Evolutionary conservation across 2,797 vertebrate species (phyloP), one percentile per base, ranked within the genome.

Genomic region (Todus mexicanus): DNA sequence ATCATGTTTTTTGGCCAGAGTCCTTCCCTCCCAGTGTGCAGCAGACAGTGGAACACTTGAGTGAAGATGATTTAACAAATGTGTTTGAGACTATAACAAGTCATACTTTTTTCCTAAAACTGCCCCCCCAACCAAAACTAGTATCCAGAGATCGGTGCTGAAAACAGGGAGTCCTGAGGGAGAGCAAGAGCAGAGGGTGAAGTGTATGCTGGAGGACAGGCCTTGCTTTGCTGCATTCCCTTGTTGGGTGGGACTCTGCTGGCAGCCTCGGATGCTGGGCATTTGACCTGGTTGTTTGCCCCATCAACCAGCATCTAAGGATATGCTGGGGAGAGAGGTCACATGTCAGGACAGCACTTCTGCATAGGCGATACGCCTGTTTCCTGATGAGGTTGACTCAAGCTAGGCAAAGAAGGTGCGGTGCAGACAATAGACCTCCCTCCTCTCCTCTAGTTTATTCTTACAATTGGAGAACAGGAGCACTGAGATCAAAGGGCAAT

Each of bases 361-460:
- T 26, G 57, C 1, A 2, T 20, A 31, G 37, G 48, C 1, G 1
- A 38, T 33, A 42, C 0, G 5, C 31, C 35, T 64, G 12, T 45
- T n/a, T 69, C 16, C 42, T 40, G 21, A 9, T 29, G n/a, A 35
- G 25, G 9, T 20, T 68, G 50, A 75, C 42, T 79, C 21, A 40
- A 5, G 20, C 18, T 29, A n/a, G 47, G 40, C n/a, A 42, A 37
- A 23, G 35, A 33, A 38, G 27, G 23, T 59, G 6, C 14, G 27
- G 23, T 59, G 6, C 14, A 60, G 19, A 23, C 61, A 59, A 43
- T 27, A 60, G 22, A 54, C 27, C 27, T 64, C 22, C 25, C 26
- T 72, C 21, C 29, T 15, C 29, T 53, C 10, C 18, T 66, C 11
- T 35, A 22, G 19, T 60, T 70, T 60, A 13, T 54, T 68, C 17